phyloP scores from a whole-genome alignment of 2,797 vertebrate genomes.

The Thunnus albacares region DNA sequence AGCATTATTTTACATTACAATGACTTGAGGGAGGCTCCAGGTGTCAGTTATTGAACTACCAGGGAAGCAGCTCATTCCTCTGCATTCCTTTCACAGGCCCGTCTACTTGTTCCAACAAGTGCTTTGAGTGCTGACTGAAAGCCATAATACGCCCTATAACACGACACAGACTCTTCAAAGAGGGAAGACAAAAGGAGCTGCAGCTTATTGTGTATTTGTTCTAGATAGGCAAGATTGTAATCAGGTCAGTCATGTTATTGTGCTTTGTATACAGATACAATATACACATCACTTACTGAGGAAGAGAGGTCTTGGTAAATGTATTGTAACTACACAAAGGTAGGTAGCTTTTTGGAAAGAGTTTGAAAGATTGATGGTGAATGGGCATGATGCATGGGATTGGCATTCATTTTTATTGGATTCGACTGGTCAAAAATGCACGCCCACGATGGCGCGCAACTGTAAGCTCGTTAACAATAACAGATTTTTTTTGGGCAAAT shows the following conservation, averaged over 20 bases:
- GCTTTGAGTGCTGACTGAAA: slow-evolving; percentile 33
- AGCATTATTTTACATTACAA: background rate
- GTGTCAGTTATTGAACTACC: slow-evolving; percentile 10
- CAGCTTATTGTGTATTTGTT: slow-evolving; percentile 56
- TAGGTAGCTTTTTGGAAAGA: background rate
- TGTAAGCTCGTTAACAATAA: slow-evolving; percentile 22
- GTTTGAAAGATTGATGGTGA: background rate
- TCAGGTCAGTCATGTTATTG: slow-evolving; percentile 48
- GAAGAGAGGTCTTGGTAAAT: background rate
- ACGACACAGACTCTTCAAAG: slow-evolving; percentile 13
- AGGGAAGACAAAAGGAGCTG: slow-evolving; percentile 55
- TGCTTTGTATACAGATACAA: slow-evolving; percentile 41
- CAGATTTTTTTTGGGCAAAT: slow-evolving; percentile 6
- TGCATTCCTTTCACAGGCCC: slow-evolving; percentile 70
- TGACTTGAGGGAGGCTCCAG: slow-evolving; percentile 7
- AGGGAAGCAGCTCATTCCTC: slow-evolving; percentile 31
- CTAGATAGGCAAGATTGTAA: slow-evolving; percentile 38
- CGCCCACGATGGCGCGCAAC: background rate
- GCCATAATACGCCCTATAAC: slow-evolving; percentile 46
- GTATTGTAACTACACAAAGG: slow-evolving; percentile 4
- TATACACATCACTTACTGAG: background rate
- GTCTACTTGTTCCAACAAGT: slow-evolving; percentile 72
- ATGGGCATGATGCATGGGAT: background rate
- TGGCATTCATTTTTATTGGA: slow-evolving; percentile 12
- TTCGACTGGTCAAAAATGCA: slow-evolving; percentile 17